Base-by-base conservation (phyloP, 1,140 invertebrate species). In the Plutomurus gul region DNA sequence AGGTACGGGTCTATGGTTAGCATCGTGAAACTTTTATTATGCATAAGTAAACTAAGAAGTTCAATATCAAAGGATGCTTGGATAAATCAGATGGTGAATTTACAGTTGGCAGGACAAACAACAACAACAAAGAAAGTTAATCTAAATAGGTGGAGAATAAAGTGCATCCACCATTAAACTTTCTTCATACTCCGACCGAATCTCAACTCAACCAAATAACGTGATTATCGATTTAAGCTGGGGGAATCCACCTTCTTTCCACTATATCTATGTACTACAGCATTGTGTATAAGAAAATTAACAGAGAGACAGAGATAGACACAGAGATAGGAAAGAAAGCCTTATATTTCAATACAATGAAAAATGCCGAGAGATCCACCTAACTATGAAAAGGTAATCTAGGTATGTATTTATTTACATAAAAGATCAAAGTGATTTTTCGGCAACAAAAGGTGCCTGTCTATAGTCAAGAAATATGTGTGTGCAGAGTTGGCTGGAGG, bases 341-440 rank as follows among this genome's bases (percentile, higher is more conserved):
- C n/a, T n/a, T n/a, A 65, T 33, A n/a, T 10, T n/a, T 13, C 39
- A 30, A 65, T 30, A 65, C 30, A 65, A 65, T 65, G 27, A 65
- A 60, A 65, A 65, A 65, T 65, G 56, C 56, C 56, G n/a, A n/a
- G n/a, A n/a, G n/a, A n/a, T n/a, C n/a, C n/a, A n/a, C n/a, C n/a
- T n/a, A n/a, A n/a, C n/a, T n/a, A n/a, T n/a, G n/a, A n/a, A n/a
- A n/a, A n/a, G n/a, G n/a, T n/a, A n/a, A n/a, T n/a, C n/a, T n/a
- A n/a, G n/a, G n/a, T n/a, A n/a, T n/a, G n/a, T n/a, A n/a, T n/a
- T n/a, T 36, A 51, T 18, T 65, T 65, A 30, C 56, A 33, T 16
- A 13, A 65, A 65, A 65, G 56, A 65, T 65, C 56, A 65, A 65
- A 65, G 56, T 65, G 47, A 36, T 65, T 65, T 65, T 65, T 65